Percentiles rank a stretch among this genome's conserved stretches.
phyloP scores from a whole-genome alignment of 2,888 invertebrate genomes.

The Gandaritis pyraliata region DNA sequence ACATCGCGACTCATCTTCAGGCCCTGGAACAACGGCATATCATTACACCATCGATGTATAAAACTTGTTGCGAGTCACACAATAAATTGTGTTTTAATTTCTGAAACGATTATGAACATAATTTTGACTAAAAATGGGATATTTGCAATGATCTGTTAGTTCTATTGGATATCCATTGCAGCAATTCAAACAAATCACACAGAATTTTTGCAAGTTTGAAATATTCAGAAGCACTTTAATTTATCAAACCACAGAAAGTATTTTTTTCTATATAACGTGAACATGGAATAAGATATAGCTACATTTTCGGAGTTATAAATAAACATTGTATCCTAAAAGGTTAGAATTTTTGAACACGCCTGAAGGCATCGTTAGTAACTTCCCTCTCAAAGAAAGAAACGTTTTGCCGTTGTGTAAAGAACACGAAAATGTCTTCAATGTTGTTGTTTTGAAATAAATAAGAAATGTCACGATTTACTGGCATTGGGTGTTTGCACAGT shows the following conservation, averaged over 20 bases:
- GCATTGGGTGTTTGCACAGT: not conserved
- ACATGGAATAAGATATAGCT: not conserved
- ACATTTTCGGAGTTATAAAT: slow-evolving; percentile 10
- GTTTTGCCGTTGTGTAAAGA: slow-evolving; percentile 1
- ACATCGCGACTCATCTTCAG: slow-evolving; percentile 74
- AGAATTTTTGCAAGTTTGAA: too few relatives aligned
- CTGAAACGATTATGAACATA: too few relatives aligned
- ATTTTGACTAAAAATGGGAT: too few relatives aligned
- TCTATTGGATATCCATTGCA: too few relatives aligned
- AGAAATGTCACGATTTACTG: not conserved
- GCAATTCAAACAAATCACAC: too few relatives aligned
- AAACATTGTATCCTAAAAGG: slow-evolving; percentile 26
- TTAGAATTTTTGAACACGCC: slow-evolving; percentile 34
- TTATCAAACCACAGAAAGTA: too few relatives aligned
- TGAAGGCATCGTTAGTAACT: slow-evolving; percentile 37
- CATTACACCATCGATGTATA: too few relatives aligned
- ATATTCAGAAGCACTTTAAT: too few relatives aligned
- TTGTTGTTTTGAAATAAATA: not conserved
- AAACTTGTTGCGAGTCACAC: too few relatives aligned
- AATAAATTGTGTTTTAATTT: too few relatives aligned
- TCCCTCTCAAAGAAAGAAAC: slow-evolving; percentile 20
- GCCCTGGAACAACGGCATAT: slow-evolving; percentile 44
- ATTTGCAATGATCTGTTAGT: too few relatives aligned
- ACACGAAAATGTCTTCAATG: not conserved
- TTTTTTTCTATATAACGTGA: too few relatives aligned